phyloP scores from a whole-genome alignment of 1,140 invertebrate species.

The Ganaspis sp. region DNA sequence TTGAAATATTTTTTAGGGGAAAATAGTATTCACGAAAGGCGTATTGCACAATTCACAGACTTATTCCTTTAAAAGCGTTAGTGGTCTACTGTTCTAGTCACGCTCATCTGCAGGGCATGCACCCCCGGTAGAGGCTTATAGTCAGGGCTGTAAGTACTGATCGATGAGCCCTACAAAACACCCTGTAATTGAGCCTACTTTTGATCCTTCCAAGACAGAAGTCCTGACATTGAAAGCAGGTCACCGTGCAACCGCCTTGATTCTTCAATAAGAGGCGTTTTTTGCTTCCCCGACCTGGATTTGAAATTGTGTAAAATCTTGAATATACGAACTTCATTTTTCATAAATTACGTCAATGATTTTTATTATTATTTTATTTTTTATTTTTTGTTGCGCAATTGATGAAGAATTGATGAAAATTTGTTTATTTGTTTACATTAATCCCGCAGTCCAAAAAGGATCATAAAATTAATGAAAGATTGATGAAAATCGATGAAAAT shows the following conservation, averaged over 20 bases:
- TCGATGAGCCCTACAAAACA: slow-evolving; percentile 13
- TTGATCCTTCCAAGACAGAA: neutral
- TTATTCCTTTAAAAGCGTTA: slow-evolving; percentile 42
- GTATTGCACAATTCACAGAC: slow-evolving; percentile 15
- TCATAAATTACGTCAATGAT: too few species aligned
- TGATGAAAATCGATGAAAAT: too few species aligned
- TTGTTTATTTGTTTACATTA: too few species aligned
- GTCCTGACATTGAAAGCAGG: neutral
- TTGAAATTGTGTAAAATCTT: too few species aligned
- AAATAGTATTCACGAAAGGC: neutral
- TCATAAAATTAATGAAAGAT: too few species aligned
- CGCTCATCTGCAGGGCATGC: slow-evolving; percentile 55
- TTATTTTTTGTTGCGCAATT: too few species aligned
- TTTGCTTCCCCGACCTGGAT: too few species aligned
- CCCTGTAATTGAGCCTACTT: slow-evolving; percentile 37
- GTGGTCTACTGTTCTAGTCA: slow-evolving; percentile 53
- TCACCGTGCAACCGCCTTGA: neutral
- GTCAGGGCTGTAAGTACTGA: slow-evolving; percentile 53
- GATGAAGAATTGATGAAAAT: too few species aligned
- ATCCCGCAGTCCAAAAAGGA: too few species aligned
- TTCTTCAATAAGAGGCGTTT: neutral
- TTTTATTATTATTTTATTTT: too few species aligned
- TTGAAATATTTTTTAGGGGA: neutral
- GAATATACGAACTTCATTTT: too few species aligned
- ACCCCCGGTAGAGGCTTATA: slow-evolving; percentile 56